Base-by-base conservation (phyloP, 2,797 vertebrate species). In the Urophycis tenuis region DNA sequence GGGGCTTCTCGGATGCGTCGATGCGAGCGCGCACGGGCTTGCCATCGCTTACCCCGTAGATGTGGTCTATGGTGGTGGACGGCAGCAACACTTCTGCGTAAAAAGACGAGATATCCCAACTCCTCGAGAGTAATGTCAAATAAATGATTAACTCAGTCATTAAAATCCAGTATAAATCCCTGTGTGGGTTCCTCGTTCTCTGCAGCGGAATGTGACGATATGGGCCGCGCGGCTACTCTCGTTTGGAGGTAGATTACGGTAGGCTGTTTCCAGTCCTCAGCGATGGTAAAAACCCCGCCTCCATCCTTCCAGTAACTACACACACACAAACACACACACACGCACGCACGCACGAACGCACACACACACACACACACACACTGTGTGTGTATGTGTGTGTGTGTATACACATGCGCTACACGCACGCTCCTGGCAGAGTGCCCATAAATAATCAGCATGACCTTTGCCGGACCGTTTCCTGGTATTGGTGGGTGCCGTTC, bases 391-490 rank as follows among this genome's bases (percentile, higher is more conserved):
- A n/a, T n/a, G n/a, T n/a, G n/a, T n/a, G n/a, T n/a, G n/a, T n/a
- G n/a, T n/a, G n/a, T 77, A 67, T 78, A 36, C 81, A 72, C 78
- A 25, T 80, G 29, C 82, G 64, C 77, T 80, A 45, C 82, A 78
- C 88, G 80, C 75, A 60, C 86, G n/a, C 89, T 31, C 80, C 73
- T 90, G 92, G 92, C 87, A 85, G 88, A 85, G 89, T 87, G 89
- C 92, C 93, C 92, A 90, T 90, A 93, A 90, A 91, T 93, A 91
- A 92, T 92, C 90, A 91, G 85, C 80, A 88, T 92, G 92, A 93
- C 91, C 90, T 92, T 91, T 89, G 87, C 89, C 75, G 89, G 85
- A 88, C 90, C 14, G 91, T 92, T 95, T 95, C 93, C 94, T 94
- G 94, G 93, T 94, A 94, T 86, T 91, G 83, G 80, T 80, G 83